Conservation (phyloP, 2,113 vertebrate genomes). For the Semicossyphus pulcher region DNA sequence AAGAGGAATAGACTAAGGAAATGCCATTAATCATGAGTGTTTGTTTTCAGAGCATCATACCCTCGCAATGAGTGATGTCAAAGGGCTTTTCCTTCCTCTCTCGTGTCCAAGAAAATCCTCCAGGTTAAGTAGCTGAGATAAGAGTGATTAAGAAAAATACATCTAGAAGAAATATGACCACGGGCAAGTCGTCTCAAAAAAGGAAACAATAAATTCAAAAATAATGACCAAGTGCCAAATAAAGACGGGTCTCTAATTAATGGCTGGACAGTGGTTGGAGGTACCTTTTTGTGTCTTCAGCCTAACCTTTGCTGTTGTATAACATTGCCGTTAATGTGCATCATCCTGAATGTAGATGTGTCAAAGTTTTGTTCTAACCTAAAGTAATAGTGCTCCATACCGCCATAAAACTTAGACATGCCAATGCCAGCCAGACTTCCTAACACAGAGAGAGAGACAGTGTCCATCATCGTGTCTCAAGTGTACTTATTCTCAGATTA, state of each 20-base stretch:
- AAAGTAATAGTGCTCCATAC: too few relatives aligned
- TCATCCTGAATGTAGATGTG: too few relatives aligned
- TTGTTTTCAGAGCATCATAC: constrained; percentile 48
- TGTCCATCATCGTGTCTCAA: constrained; percentile 5
- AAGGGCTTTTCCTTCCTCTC: constrained; percentile 50
- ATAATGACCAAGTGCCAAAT: too few relatives aligned
- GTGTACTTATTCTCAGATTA: constrained; percentile 22
- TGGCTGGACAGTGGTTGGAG: too few relatives aligned
- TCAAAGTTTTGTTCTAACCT: too few relatives aligned
- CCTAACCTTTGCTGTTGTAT: too few relatives aligned
- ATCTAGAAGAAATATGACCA: not conserved
- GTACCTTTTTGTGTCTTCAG: too few relatives aligned
- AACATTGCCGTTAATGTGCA: too few relatives aligned
- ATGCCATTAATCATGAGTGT: constrained; percentile 23
- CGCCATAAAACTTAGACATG: not conserved
- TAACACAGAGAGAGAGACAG: not conserved
- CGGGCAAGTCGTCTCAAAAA: not conserved
- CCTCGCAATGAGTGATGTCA: not conserved
- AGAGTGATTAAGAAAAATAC: constrained; percentile 9
- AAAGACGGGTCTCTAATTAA: too few relatives aligned
- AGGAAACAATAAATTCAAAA: not conserved
- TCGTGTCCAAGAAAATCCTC: constrained; percentile 22
- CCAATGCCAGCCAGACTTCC: not conserved
- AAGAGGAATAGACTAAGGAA: constrained; percentile 2
- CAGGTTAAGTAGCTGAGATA: constrained; percentile 18